Conservation (phyloP, 2,888 invertebrate genomes). For the Drosophila paucipuncta region DNA sequence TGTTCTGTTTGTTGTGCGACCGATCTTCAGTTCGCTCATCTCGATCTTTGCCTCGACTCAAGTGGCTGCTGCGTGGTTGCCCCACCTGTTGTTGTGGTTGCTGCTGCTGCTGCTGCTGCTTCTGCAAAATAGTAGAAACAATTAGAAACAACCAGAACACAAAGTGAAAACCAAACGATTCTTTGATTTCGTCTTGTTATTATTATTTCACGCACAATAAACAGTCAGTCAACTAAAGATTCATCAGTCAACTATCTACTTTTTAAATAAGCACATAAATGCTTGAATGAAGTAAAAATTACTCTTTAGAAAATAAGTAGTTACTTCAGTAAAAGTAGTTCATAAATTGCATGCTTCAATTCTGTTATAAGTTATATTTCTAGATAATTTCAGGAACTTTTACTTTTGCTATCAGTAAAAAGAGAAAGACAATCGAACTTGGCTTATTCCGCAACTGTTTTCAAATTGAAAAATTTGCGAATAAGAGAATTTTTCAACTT, state of each 20-base stretch:
- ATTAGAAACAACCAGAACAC: conserved; percentile 1
- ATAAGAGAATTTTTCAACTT: not conserved
- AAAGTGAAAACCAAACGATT: not conserved
- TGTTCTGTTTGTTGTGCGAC: conserved; percentile 33
- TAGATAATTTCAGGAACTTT: not conserved
- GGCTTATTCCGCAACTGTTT: not conserved
- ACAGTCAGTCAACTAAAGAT: not conserved
- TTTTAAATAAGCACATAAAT: not conserved
- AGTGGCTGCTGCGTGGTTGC: conserved; percentile 31
- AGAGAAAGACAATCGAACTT: not conserved
- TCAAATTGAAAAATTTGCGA: not conserved
- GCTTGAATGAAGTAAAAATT: not conserved
- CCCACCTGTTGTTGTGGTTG: conserved; percentile 56
- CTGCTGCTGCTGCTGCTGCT: conserved; percentile 58
- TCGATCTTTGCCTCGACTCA: conserved; percentile 29
- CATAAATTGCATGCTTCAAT: not conserved
- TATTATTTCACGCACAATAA: not conserved
- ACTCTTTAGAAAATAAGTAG: not conserved
- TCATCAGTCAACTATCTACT: not conserved
- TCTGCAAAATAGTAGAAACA: conserved; percentile 45
- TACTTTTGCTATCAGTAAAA: not conserved
- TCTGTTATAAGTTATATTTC: not conserved
- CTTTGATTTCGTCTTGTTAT: not conserved
- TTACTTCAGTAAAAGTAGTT: not conserved
- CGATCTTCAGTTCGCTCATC: conserved; percentile 52